Evolutionary conservation across 92 coral and sea anemone species (phyloP).

Genomic region (Phenganax stokvisi): DNA sequence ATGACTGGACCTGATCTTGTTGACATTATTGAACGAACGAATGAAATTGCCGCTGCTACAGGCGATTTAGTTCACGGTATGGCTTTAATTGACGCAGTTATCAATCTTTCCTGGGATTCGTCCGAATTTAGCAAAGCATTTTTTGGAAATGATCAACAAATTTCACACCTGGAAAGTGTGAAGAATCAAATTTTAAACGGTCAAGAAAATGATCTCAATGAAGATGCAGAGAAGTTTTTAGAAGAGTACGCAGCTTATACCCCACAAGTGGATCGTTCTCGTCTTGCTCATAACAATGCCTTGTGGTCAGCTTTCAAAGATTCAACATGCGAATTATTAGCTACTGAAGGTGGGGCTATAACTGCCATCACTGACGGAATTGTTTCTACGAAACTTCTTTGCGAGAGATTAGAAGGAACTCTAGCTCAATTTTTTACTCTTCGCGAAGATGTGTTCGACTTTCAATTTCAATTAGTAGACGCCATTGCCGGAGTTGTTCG

Average conservation of each 20-base stretch:
- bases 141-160: slow-evolving; percentile 44
- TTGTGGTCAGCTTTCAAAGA: slow-evolving; percentile 54
- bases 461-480: slow-evolving; percentile 62
- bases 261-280: slow-evolving; percentile 43
- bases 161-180: slow-evolving; percentile 15
- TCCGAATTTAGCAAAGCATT: slow-evolving; percentile 23
- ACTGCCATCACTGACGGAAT: slow-evolving; percentile 31
- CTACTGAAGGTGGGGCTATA: slow-evolving; percentile 38
- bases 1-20: slow-evolving; percentile 42
- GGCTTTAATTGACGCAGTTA: slow-evolving; percentile 21
- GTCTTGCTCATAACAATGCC: slow-evolving; percentile 50
- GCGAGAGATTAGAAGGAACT: slow-evolving; percentile 58
- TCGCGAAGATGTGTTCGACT: slow-evolving; percentile 57
- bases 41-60: slow-evolving; percentile 39
- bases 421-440: slow-evolving; percentile 49
- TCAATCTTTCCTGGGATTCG: slow-evolving; percentile 26
- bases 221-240: slow-evolving; percentile 43
- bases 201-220: background rate
- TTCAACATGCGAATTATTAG: slow-evolving; percentile 53
- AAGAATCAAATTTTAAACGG: slow-evolving; percentile 29
- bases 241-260: slow-evolving; percentile 54
- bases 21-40: slow-evolving; percentile 44
- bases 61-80: slow-evolving; percentile 27
- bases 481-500: slow-evolving; percentile 56
- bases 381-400: slow-evolving; percentile 14